These are phyloP conservation scores for Antheraea yamamai DNA, from an alignment of 2,888 invertebrate species.

Conservation along the genomic window DNA sequence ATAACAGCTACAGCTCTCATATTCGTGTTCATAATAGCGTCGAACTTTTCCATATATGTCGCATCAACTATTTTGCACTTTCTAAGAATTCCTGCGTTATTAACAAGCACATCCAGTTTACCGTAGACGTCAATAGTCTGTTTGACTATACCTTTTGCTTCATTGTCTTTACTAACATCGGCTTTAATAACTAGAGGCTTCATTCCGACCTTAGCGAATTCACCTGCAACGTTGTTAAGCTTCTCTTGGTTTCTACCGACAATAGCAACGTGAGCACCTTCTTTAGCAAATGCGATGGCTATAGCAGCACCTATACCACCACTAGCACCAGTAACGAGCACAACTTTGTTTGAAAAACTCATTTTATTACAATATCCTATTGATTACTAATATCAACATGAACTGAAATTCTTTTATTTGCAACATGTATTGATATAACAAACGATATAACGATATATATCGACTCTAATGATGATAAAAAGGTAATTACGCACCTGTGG, in stretches of 20 bases:
- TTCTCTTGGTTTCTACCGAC: conserved; percentile 33
- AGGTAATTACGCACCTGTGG: background rate
- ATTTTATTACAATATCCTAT: conserved; percentile 25
- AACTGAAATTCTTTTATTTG: background rate
- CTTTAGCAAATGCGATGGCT: conserved; percentile 42
- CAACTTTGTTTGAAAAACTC: conserved; percentile 46
- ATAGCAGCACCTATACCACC: conserved; percentile 48
- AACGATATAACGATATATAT: background rate
- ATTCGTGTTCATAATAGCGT: conserved; percentile 20
- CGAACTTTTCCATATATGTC: conserved; percentile 27
- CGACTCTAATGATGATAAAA: background rate
- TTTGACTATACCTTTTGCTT: conserved; percentile 33
- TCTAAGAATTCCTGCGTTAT: conserved; percentile 42
- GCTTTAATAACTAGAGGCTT: conserved; percentile 37
- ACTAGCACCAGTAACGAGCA: conserved; percentile 46
- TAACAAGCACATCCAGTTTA: conserved; percentile 45
- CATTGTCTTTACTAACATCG: conserved; percentile 40
- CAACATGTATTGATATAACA: background rate
- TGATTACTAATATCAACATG: background rate
- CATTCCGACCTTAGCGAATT: conserved; percentile 30
- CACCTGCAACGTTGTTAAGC: conserved; percentile 25
- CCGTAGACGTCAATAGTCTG: conserved; percentile 39
- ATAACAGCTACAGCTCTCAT: conserved; percentile 20
- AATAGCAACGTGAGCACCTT: conserved; percentile 33
- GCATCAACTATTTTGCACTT: conserved; percentile 31